A percentile compares a stretch with the other conserved stretches of the same genome.
These are phyloP conservation scores for Theodoxus fluviatilis DNA, from an alignment of 2,888 invertebrate species.

Conservation along the genomic window DNA sequence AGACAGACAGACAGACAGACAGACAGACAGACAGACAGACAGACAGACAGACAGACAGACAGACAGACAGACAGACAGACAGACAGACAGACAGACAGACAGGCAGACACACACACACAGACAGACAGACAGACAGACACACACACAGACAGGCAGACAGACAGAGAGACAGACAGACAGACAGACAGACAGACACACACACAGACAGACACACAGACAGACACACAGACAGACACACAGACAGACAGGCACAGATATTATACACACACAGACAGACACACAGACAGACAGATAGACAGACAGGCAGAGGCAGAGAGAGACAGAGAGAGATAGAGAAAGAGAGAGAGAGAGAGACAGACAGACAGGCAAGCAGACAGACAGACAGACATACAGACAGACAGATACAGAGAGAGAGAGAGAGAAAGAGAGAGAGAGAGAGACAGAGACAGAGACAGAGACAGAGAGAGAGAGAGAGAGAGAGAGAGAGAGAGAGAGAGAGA, in stretches of 20 bases:
- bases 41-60: background rate
- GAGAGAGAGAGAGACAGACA: too few species aligned
- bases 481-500: constrained; percentile 2
- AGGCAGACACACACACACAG: background rate
- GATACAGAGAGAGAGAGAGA: background rate
- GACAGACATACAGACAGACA: too few species aligned
- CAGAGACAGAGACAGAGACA: background rate
- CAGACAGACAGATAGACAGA: background rate
- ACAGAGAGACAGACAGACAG: background rate
- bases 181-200: background rate
- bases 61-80: background rate
- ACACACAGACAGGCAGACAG: background rate
- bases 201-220: background rate
- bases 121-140: background rate
- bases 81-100: background rate
- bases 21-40: too few species aligned
- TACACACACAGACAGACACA: background rate
- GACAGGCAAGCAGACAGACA: too few species aligned
- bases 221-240: background rate
- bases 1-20: too few species aligned
- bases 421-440: background rate
- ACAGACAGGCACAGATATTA: background rate
- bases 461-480: background rate
- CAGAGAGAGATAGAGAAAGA: background rate
- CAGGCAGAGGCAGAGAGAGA: background rate